Conservation (phyloP, 2,113 vertebrate genomes). For the Zeus faber region DNA sequence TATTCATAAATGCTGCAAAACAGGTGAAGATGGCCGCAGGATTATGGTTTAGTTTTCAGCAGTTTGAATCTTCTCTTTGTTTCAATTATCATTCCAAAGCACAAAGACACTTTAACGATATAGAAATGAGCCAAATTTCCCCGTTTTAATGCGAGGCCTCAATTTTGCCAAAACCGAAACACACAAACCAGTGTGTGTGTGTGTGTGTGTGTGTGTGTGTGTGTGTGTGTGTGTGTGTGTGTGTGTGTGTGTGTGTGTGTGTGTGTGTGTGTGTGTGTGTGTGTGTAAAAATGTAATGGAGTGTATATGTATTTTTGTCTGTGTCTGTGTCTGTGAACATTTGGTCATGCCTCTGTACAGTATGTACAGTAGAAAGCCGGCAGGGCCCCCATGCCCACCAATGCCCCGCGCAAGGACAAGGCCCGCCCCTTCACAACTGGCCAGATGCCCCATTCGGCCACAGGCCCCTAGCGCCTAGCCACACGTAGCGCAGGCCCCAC, state of each 20-base stretch:
- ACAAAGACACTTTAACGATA: slow-evolving; percentile 12
- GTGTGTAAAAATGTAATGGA: not conserved
- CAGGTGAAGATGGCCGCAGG: slow-evolving; percentile 28
- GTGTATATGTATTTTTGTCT: not conserved
- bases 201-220: not conserved
- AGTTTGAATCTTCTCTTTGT: slow-evolving; percentile 14
- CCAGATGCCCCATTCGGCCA: too few species aligned
- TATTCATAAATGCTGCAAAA: slow-evolving; percentile 24
- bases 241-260: slow-evolving; percentile 3
- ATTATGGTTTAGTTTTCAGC: slow-evolving; percentile 8
- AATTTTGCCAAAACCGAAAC: not conserved
- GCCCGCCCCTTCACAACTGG: too few species aligned
- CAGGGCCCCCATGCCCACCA: too few species aligned
- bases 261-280: not conserved
- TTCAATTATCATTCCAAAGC: slow-evolving; percentile 18
- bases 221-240: not conserved
- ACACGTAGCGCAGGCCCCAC: too few species aligned
- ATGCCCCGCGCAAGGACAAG: too few species aligned
- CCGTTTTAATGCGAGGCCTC: not conserved
- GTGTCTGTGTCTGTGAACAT: not conserved
- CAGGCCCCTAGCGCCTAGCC: too few species aligned
- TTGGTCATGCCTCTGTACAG: too few species aligned
- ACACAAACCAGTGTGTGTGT: not conserved
- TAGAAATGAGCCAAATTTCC: slow-evolving; percentile 5
- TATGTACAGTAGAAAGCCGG: too few species aligned